A percentile compares a stretch with the other conserved stretches of the same genome.
These are phyloP conservation scores for Steinernema feltiae DNA, from an alignment of 1,140 invertebrate genomes.

Conservation along the genomic window DNA sequence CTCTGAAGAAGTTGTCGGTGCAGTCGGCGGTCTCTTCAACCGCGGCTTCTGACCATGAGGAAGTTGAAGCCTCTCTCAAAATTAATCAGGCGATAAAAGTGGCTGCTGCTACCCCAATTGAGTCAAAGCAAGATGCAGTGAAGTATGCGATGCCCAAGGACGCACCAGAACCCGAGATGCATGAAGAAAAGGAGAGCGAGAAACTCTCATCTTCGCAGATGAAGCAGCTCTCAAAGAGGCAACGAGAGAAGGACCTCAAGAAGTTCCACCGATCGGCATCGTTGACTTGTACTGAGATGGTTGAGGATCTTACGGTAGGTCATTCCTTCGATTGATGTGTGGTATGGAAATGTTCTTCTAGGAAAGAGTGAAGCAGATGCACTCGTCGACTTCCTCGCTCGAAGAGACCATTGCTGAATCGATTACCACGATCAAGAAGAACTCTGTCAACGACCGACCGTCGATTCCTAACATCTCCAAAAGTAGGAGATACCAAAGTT, in stretches of 20 bases:
- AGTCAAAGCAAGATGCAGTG: too few species aligned
- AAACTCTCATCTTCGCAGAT: neutral
- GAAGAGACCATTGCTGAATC: neutral
- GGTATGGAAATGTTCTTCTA: neutral
- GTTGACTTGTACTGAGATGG: slow-evolving; percentile 14
- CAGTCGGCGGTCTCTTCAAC: slow-evolving; percentile 1
- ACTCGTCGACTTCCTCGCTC: neutral
- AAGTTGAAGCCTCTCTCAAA: too few species aligned
- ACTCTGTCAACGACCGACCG: neutral
- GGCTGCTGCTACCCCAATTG: too few species aligned
- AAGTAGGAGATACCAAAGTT: neutral
- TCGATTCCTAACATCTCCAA: neutral
- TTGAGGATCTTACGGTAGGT: slow-evolving; percentile 11
- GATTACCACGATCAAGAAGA: neutral
- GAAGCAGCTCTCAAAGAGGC: neutral
- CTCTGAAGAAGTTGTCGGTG: slow-evolving; percentile 16
- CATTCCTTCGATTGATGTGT: neutral
- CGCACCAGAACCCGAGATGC: too few species aligned
- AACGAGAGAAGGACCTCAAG: neutral
- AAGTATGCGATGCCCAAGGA: too few species aligned
- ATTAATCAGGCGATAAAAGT: too few species aligned
- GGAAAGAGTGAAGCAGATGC: slow-evolving; percentile 15
- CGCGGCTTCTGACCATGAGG: neutral
- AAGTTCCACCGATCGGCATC: neutral
- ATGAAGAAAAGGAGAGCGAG: too few species aligned